phyloP scores from a whole-genome alignment of 2,113 vertebrate species.

The Xyliphius kryptos region DNA sequence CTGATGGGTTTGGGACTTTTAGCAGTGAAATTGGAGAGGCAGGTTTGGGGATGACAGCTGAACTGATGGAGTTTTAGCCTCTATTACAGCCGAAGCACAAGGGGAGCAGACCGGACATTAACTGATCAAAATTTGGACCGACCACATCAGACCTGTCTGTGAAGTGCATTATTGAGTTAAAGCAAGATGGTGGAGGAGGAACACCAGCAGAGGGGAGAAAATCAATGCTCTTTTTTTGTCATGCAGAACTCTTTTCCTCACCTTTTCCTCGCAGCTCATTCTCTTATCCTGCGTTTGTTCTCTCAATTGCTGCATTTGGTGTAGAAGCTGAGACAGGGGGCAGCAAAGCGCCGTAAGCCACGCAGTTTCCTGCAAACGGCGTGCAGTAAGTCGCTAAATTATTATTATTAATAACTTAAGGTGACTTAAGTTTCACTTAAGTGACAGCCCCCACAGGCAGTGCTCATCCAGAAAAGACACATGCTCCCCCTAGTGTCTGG shows the following conservation, averaged over 20 bases:
- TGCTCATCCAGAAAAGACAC: too few species aligned
- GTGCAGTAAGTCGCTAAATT: too few species aligned
- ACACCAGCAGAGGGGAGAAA: slow-evolving; percentile 40
- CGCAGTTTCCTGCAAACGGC: too few species aligned
- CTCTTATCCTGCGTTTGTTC: background rate
- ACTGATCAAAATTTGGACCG: slow-evolving; percentile 29
- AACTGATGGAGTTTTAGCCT: slow-evolving; percentile 43
- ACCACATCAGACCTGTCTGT: slow-evolving; percentile 34
- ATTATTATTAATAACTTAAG: too few species aligned
- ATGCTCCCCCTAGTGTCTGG: too few species aligned
- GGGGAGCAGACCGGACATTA: slow-evolving; percentile 26
- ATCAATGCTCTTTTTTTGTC: slow-evolving; percentile 38
- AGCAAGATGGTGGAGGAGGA: slow-evolving; percentile 32
- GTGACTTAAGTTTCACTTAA: too few species aligned
- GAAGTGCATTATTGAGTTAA: slow-evolving; percentile 46
- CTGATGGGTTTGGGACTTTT: slow-evolving; percentile 2
- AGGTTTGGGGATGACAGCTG: slow-evolving; percentile 17
- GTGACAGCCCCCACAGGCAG: too few species aligned
- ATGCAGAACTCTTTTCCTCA: slow-evolving; percentile 24
- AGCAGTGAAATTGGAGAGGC: slow-evolving; percentile 26
- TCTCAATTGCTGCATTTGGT: background rate
- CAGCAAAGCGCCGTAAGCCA: too few species aligned
- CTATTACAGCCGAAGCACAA: slow-evolving; percentile 34
- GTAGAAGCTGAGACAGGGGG: too few species aligned
- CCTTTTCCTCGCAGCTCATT: background rate